These are phyloP conservation scores for Mungos mungo DNA, from an alignment of 2,113 vertebrate species.

Conservation along the genomic window DNA sequence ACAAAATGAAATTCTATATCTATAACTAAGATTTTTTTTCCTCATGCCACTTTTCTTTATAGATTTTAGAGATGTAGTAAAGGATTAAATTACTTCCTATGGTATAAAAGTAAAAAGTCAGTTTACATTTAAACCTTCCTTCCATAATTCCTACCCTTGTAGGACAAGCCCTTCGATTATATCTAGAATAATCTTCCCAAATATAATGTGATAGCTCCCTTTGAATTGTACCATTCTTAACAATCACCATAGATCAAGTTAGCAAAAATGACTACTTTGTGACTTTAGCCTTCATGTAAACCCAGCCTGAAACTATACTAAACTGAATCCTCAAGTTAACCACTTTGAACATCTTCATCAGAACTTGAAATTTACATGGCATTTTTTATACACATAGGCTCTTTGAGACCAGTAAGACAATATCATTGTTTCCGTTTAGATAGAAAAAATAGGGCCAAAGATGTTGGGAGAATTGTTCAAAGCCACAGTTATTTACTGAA, in stretches of 20 bases:
- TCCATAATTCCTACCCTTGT: neutral
- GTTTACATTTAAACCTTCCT: neutral
- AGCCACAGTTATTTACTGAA: neutral
- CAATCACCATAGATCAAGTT: neutral
- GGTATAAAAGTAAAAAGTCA: conserved; percentile 22
- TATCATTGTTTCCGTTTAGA: neutral
- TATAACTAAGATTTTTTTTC: conserved; percentile 7
- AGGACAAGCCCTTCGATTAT: neutral
- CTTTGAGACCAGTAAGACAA: neutral
- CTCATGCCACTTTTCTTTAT: neutral
- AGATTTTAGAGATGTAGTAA: conserved; percentile 12
- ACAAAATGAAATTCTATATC: neutral
- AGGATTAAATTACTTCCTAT: conserved; percentile 6
- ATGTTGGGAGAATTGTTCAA: neutral
- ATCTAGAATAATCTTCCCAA: neutral
- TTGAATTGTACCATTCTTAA: neutral
- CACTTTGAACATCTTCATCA: neutral
- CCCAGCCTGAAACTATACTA: neutral
- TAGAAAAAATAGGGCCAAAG: neutral
- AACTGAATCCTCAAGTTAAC: neutral
- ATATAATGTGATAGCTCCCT: neutral
- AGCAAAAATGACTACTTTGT: neutral
- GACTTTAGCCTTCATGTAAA: neutral
- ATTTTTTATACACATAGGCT: neutral
- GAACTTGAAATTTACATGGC: neutral